Evolutionary conservation across 2,113 vertebrate genomes (phyloP).

Genomic region (Anas platyrhynchos): DNA sequence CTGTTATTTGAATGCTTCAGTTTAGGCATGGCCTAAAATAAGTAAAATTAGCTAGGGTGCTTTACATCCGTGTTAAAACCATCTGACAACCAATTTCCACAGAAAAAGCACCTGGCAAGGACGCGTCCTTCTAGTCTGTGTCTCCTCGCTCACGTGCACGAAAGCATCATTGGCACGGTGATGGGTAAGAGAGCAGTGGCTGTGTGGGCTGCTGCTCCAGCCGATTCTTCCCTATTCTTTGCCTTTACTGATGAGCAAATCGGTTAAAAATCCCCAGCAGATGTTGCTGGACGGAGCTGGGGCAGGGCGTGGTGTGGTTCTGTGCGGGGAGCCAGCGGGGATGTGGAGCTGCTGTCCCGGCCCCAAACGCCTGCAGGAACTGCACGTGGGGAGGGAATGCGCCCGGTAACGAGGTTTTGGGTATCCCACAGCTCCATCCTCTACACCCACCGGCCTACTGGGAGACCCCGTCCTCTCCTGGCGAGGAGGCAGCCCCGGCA

Average conservation of each 20-base stretch:
- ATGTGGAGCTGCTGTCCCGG: background rate
- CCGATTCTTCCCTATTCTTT: background rate
- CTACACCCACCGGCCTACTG: fast-evolving
- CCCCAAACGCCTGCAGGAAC: background rate
- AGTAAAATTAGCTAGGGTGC: background rate
- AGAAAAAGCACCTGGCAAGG: background rate
- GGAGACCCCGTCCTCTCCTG: background rate
- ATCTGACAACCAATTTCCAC: background rate
- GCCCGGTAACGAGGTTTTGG: background rate
- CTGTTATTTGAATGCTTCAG: background rate
- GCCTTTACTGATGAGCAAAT: conserved; percentile 23
- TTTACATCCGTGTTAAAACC: background rate
- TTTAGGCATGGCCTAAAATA: background rate
- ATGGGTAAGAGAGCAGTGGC: background rate
- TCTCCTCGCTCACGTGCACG: background rate
- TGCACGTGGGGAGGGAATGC: fast-evolving
- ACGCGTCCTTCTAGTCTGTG: background rate
- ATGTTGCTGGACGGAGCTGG: conserved; percentile 44
- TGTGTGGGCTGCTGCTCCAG: background rate
- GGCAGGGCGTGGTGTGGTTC: background rate
- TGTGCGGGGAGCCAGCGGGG: background rate
- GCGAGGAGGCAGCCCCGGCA: background rate
- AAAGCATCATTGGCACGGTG: background rate
- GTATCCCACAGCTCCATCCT: background rate
- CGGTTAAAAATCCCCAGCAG: conserved; percentile 45